Percentiles rank a stretch among this genome's conserved stretches.
These are phyloP conservation scores for Sphyrna mokarran DNA, from an alignment of 2,113 vertebrate species.

Conservation along the genomic window DNA sequence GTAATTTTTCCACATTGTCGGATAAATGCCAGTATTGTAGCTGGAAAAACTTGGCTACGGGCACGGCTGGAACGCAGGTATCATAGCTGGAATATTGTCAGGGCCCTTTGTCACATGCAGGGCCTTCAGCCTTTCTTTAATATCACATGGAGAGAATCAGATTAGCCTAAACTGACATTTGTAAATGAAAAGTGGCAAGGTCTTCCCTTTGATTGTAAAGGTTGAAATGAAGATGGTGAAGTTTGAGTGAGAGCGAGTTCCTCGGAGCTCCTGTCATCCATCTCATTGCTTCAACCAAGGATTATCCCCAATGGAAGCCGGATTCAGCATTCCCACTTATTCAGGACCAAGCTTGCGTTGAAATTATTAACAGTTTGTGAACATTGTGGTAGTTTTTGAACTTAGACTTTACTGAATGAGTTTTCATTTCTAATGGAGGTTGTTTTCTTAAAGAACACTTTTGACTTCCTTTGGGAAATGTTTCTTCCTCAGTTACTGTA, in stretches of 20 bases:
- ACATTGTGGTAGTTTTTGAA: background rate
- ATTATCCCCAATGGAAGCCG: background rate
- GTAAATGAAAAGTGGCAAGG: no score
- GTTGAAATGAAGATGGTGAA: background rate
- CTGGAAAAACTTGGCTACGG: no score
- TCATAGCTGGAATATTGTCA: no score
- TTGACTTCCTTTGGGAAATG: background rate
- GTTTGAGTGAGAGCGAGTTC: background rate
- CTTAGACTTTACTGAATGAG: background rate
- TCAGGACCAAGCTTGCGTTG: background rate
- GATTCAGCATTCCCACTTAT: background rate
- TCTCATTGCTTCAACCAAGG: background rate
- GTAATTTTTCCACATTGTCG: no score
- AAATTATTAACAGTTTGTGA: background rate
- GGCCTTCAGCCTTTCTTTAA: no score
- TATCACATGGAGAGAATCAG: no score
- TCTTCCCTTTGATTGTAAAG: no score
- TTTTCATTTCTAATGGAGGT: background rate
- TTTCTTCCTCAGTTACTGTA: background rate
- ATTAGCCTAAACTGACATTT: no score
- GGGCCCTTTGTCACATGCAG: no score
- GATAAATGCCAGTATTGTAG: no score
- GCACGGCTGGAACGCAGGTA: no score
- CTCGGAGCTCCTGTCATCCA: background rate
- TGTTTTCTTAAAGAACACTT: background rate